phyloP scores from a whole-genome alignment of 35 echinoderm and acorn worm genomes.

The Eucidaris tribuloides region DNA sequence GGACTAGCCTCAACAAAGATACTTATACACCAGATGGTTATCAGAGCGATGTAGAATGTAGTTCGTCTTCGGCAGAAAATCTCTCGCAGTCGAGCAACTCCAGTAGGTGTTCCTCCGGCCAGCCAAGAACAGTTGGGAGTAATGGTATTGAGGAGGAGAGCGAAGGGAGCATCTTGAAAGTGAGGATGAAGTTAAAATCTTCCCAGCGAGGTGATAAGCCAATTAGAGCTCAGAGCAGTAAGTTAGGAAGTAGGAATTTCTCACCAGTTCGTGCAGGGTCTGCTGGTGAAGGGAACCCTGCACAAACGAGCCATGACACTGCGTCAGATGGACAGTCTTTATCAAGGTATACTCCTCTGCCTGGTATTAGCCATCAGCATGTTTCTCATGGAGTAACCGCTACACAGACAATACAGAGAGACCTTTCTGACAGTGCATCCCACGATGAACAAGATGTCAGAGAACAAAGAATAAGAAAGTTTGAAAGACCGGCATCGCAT shows the following conservation, averaged over 20 bases:
- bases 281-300: no score
- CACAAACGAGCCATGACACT: no score
- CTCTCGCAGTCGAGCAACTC: not conserved
- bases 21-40: not conserved
- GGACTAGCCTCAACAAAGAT: not conserved
- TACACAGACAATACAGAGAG: no score
- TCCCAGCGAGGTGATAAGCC: not conserved
- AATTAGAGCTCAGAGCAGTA: no score
- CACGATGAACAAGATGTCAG: not conserved
- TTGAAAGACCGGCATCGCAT: conserved; percentile 1
- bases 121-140: not conserved
- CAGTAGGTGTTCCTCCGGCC: not conserved
- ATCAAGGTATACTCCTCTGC: not conserved
- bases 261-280: no score
- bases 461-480: not conserved
- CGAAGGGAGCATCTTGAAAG: conserved; percentile 11
- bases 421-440: not conserved
- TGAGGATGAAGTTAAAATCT: conserved; percentile 1
- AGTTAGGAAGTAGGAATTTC: no score
- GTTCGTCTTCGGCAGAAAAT: not conserved
- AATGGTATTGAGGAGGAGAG: conserved; percentile 3
- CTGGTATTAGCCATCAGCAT: not conserved
- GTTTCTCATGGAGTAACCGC: no score
- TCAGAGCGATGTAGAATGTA: not conserved
- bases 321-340: not conserved